phyloP scores from a whole-genome alignment of 2,797 vertebrate genomes.

The Parauchenoglanis ngamensis region DNA sequence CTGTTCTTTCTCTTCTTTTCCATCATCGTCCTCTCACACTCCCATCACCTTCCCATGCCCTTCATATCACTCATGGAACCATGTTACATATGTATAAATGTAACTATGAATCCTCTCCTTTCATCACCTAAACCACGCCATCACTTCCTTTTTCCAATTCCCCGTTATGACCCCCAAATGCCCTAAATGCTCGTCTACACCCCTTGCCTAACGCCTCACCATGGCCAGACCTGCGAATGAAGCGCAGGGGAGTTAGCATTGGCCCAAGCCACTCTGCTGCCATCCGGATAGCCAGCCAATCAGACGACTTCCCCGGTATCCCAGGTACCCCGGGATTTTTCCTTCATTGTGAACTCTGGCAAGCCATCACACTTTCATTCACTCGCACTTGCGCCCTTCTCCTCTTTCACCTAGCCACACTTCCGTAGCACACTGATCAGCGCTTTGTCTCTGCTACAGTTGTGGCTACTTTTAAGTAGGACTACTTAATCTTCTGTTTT shows the following conservation, averaged over 20 bases:
- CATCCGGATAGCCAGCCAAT: constrained; percentile 71
- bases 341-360: constrained; percentile 31
- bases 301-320: constrained; percentile 69
- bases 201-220: constrained; percentile 17
- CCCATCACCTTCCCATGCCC: neutral
- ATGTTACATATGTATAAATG: constrained; percentile 29
- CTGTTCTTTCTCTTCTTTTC: neutral
- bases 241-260: constrained; percentile 66
- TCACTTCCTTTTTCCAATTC: neutral
- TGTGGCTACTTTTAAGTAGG: neutral
- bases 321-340: constrained; percentile 29
- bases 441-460: constrained; percentile 27
- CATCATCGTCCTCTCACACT: constrained; percentile 1
- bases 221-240: constrained; percentile 69
- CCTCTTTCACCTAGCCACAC: constrained; percentile 19
- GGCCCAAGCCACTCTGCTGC: constrained; percentile 67
- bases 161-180: constrained; percentile 4
- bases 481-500: neutral
- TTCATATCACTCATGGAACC: neutral
- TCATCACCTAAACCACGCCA: neutral
- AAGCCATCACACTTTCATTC: constrained; percentile 28
- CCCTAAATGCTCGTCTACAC: constrained; percentile 3
- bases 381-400: constrained; percentile 29
- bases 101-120: constrained; percentile 35
- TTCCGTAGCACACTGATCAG: constrained; percentile 30